These are phyloP conservation scores for Volucella inanis DNA, from an alignment of 2,888 invertebrate genomes.

Conservation along the genomic window DNA sequence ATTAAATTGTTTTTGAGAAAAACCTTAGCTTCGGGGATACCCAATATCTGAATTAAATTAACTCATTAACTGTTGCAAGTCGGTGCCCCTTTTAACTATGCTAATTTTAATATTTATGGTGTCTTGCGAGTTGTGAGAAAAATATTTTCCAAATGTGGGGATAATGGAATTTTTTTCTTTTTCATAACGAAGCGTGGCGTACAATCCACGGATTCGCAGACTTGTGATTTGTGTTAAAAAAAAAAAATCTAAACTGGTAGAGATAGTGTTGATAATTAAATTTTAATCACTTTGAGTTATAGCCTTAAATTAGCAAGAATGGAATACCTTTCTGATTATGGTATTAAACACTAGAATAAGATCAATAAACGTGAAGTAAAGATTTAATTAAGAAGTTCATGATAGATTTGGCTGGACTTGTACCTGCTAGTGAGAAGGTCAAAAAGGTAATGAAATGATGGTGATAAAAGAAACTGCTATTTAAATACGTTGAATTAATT, in stretches of 20 bases:
- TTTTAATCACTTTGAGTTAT: slow-evolving; percentile 11
- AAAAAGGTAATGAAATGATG: too few relatives aligned
- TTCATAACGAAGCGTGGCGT: not conserved
- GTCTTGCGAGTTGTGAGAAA: not conserved
- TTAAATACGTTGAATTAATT: too few relatives aligned
- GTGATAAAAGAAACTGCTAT: too few relatives aligned
- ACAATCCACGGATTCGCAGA: not conserved
- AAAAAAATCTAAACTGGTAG: not conserved
- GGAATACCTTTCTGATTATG: not conserved
- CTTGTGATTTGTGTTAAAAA: not conserved
- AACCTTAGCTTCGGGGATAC: not conserved
- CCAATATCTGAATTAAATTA: not conserved
- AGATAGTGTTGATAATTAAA: slow-evolving; percentile 7
- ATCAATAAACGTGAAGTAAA: not conserved
- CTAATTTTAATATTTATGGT: slow-evolving; percentile 14
- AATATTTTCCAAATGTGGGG: slow-evolving; percentile 14
- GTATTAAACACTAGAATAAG: not conserved
- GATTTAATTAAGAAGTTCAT: not conserved
- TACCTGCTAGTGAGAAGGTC: too few relatives aligned
- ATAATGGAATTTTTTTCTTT: not conserved
- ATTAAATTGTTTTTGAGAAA: slow-evolving; percentile 12
- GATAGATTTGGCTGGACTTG: not conserved
- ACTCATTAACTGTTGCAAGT: not conserved
- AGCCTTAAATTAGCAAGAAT: not conserved
- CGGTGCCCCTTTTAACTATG: slow-evolving; percentile 4